Percentiles rank a stretch among this genome's conserved stretches.
Evolutionary conservation across 2,797 vertebrate species (phyloP).

Genomic region (Vipera latastei): DNA sequence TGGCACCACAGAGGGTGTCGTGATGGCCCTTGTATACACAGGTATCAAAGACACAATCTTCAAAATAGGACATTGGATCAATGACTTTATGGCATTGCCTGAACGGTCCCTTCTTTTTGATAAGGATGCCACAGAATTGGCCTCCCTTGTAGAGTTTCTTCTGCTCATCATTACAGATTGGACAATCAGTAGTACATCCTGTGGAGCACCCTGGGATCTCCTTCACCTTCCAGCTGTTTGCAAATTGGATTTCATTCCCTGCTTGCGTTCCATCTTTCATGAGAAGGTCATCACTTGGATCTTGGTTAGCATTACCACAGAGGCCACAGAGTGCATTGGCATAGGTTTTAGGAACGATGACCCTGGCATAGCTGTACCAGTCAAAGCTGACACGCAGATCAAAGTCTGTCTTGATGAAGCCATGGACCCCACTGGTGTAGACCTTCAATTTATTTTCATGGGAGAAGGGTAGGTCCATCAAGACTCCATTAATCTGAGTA

Average conservation of each 20-base stretch:
- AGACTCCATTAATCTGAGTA: conserved; percentile 67
- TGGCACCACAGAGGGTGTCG: conserved; percentile 38
- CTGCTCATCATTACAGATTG: conserved; percentile 62
- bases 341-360: conserved; percentile 66
- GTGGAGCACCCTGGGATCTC: conserved; percentile 63
- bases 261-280: conserved; percentile 36
- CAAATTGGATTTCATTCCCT: conserved; percentile 52
- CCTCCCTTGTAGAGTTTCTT: conserved; percentile 56
- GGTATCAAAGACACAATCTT: conserved; percentile 57
- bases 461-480: conserved; percentile 64
- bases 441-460: conserved; percentile 59
- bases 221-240: conserved; percentile 64
- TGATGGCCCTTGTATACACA: conserved; percentile 50
- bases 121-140: conserved; percentile 68
- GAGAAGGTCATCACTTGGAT: conserved; percentile 62
- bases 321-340: conserved; percentile 67
- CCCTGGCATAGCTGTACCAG: conserved; percentile 54
- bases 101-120: conserved; percentile 57
- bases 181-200: conserved; percentile 58
- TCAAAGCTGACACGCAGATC: conserved; percentile 64
- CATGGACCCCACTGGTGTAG: conserved; percentile 53
- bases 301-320: conserved; percentile 71
- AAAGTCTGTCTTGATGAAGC: conserved; percentile 49
- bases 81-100: conserved; percentile 46
- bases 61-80: conserved; percentile 19